Evolutionary conservation across 2,888 invertebrate species (phyloP), one percentile per base, ranked within the genome.

Genomic region (Syritta pipiens): DNA sequence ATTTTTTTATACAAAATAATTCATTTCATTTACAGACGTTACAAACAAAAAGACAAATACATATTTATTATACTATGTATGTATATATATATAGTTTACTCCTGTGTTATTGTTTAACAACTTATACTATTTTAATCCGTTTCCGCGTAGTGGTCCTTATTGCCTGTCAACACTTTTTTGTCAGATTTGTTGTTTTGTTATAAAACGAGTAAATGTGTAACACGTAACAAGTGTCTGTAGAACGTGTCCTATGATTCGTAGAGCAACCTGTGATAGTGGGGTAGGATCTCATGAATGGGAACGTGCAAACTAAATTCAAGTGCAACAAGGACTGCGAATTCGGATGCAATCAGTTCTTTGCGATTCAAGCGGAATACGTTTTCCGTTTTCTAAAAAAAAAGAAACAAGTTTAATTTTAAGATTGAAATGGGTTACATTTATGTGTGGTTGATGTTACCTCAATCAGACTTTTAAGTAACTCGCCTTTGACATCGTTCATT

Each of bases 401-500:
- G 71, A 68, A 57, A 24, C n/a, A n/a, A n/a, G n/a, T n/a, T n/a
- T n/a, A 19, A 60, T 22, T 19, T 0, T 9, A 7, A 28, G 12
- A 49, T 6, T 5, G 14, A 51, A 26, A n/a, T 9, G 6, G n/a
- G 10, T 10, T 28, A 7, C 14, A 22, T 32, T 40, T 7, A 28
- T 17, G 46, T 49, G 40, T 4, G 17, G 5, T 14, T 1, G 19
- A 30, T 77, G 81, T 85, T 90, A 96, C 96, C 92, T 98, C 97
- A 81, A 99, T 94, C 35, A 98, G 91, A 51, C 93, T 92, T 86
- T 95, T 95, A 77, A 99, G 90, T 67, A 93, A 91, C 82, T 95
- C 94, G 44, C 98, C 98, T 89, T 97, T 98, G 42, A 97, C 95
- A 86, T 99, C 99, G 87, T 98, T 99, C 84, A 99, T 91, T 90